Base-by-base conservation (phyloP, 2,888 invertebrate genomes). In the Dilophus febrilis region DNA sequence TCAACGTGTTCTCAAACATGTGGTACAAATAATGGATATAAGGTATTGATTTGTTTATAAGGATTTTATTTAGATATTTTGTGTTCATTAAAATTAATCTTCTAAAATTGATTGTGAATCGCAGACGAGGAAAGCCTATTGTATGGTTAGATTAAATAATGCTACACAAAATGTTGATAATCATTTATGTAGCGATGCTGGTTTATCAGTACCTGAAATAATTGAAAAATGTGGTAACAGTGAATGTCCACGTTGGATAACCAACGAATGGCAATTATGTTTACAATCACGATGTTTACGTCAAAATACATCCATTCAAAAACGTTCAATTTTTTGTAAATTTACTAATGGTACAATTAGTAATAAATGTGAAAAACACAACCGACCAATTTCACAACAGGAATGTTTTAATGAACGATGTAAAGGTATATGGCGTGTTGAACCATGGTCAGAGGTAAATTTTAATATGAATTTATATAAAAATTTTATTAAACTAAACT, bases 381-480 rank as follows among this genome's bases (percentile, higher is more conserved):
- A 72, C 27, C 74, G 72, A 51, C 95, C 94, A 0, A 70, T 77
- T 38, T 76, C 77, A 49, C 72, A 74, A 26, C 78, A 79, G 54
- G 80, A 87, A 53, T 92, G 92, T 54, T 72, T 74, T 52, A 83
- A 77, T 53, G 72, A 77, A 46, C 74, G 76, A n/a, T 94, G 92
- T 65, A 77, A 74, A 52, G 84, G 91, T 0, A 76, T 80, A 38
- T 97, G 95, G 95, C 74, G 79, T 44, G 79, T 84, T 4, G 87
- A 88, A 8, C 74, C 84, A 42, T 95, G 95, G 95, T 88, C 88
- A 31, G 80, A 85, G 75, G 92, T 92, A 22, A 22, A 22, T 8
- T 22, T 22, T 6, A 22, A 22, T 8, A 6, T 22, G 8, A 22
- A 22, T 22, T 22, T 22, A 22, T n/a, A n/a, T n/a, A n/a, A n/a